Conservation (phyloP, 2,113 vertebrate species). For the Pangasianodon hypophthalmus region DNA sequence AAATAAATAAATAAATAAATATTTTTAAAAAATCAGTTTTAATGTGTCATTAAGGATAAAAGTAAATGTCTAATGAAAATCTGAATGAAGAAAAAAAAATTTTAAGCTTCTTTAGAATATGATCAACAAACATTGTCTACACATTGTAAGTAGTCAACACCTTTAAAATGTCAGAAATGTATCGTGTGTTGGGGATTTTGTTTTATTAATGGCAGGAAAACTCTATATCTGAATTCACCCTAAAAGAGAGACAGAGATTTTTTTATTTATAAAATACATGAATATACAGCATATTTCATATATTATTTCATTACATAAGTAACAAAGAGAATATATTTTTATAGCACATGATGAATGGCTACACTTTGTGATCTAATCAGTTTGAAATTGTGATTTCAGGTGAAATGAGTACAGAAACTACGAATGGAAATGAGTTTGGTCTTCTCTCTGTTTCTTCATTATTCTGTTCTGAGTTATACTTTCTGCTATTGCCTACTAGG, state of each 20-base stretch:
- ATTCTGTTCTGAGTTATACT: neutral
- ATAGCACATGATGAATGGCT: neutral
- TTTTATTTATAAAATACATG: neutral
- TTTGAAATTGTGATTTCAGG: conserved; percentile 61
- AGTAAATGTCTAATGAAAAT: neutral
- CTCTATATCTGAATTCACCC: neutral
- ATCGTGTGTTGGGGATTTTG: neutral
- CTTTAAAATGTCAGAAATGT: neutral
- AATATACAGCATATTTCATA: neutral
- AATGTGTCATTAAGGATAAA: neutral
- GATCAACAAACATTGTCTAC: neutral
- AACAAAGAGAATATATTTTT: neutral
- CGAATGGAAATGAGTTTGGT: neutral
- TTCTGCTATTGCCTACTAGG: neutral
- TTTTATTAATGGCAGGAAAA: neutral
- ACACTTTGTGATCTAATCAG: neutral
- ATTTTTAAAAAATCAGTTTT: neutral
- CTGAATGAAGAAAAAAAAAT: neutral
- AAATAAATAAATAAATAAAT: neutral
- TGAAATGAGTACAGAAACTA: conserved; percentile 64
- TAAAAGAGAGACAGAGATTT: neutral
- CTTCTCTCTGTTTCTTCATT: neutral
- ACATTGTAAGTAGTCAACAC: neutral
- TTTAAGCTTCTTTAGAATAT: neutral
- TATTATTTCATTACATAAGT: neutral